Conservation (phyloP, 2,113 vertebrate genomes). For the Zosterops borbonicus region DNA sequence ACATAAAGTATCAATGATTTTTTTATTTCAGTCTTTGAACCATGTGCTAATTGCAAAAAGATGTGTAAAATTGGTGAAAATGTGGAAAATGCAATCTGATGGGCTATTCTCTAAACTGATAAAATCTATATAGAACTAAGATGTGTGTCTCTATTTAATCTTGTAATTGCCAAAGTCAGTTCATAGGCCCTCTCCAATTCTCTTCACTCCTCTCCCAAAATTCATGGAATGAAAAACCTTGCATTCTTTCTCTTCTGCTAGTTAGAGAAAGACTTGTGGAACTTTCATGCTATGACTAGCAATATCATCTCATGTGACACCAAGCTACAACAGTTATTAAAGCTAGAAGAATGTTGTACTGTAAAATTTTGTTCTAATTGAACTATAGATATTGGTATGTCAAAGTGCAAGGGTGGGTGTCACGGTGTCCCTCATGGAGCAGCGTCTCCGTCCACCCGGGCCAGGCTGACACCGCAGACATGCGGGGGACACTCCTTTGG, state of each 20-base stretch:
- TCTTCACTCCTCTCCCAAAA: background rate
- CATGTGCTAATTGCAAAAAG: conserved; percentile 44
- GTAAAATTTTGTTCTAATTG: background rate
- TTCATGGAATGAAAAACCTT: background rate
- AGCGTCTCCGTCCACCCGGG: too few relatives aligned
- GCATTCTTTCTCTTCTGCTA: background rate
- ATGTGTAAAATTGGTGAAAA: conserved; percentile 32
- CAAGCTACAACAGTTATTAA: background rate
- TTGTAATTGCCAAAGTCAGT: background rate
- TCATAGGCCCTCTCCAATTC: background rate
- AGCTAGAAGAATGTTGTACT: background rate
- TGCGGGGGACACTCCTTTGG: too few relatives aligned
- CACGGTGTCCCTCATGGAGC: too few relatives aligned
- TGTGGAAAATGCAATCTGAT: conserved; percentile 1
- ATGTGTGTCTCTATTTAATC: conserved; percentile 28
- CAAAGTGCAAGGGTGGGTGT: background rate
- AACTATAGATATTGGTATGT: background rate
- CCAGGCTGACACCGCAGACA: too few relatives aligned
- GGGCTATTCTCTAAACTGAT: background rate
- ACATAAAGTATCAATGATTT: conserved; percentile 3
- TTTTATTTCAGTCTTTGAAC: conserved; percentile 6
- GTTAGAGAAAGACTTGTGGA: background rate
- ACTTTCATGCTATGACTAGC: background rate
- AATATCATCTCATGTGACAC: background rate
- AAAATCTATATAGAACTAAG: background rate